phyloP scores from a whole-genome alignment of 2,797 vertebrate genomes.

The Lindbergichthys nudifrons region DNA sequence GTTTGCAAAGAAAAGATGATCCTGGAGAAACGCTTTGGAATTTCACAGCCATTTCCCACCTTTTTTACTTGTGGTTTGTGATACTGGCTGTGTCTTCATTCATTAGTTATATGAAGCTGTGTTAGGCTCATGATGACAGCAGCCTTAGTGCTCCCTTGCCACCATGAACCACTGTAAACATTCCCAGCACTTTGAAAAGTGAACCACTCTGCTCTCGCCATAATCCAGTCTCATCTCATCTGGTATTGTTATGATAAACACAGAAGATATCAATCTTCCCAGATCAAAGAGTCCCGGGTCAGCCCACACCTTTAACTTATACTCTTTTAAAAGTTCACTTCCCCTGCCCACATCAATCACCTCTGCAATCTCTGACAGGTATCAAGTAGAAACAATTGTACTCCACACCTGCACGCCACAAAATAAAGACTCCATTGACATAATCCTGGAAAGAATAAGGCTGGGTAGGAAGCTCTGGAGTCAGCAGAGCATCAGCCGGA shows the following conservation, averaged over 20 bases:
- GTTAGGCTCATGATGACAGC: conserved; percentile 65
- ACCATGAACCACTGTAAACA: conserved; percentile 72
- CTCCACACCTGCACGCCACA: conserved; percentile 1
- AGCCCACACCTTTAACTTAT: conserved; percentile 58
- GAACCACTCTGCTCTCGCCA: conserved; percentile 58
- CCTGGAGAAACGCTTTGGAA: conserved; percentile 31
- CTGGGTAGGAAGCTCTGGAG: not conserved
- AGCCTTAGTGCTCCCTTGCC: conserved; percentile 50
- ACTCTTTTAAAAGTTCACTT: conserved; percentile 52
- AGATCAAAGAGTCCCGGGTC: conserved; percentile 68
- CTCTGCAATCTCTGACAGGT: conserved; percentile 32
- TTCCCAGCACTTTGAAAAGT: conserved; percentile 59
- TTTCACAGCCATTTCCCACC: conserved; percentile 28
- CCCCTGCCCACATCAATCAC: conserved; percentile 59
- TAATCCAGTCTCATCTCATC: conserved; percentile 69
- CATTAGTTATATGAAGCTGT: conserved; percentile 54
- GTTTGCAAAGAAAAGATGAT: conserved; percentile 6
- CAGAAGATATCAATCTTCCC: conserved; percentile 62
- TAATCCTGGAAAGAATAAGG: not conserved
- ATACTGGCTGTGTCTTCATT: conserved; percentile 54
- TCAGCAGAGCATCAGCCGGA: not conserved
- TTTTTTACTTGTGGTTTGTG: conserved; percentile 36
- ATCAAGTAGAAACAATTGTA: conserved; percentile 11
- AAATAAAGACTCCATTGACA: not conserved
- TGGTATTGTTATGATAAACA: conserved; percentile 74